These are phyloP conservation scores for Cichladusa arquata DNA, from an alignment of 2,113 vertebrate species.

Conservation along the genomic window DNA sequence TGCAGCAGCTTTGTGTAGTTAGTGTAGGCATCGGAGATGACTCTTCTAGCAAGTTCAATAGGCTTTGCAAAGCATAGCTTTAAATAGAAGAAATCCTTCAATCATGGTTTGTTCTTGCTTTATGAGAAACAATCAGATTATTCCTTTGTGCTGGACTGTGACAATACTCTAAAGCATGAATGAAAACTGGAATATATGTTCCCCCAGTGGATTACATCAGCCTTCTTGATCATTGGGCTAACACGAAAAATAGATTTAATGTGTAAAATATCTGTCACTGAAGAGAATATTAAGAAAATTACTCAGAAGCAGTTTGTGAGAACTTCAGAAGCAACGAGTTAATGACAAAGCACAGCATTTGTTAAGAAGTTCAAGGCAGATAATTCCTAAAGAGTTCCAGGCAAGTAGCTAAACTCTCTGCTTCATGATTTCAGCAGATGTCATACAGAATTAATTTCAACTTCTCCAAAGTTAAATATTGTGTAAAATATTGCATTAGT, in stretches of 20 bases:
- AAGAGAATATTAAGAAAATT: constrained; percentile 1
- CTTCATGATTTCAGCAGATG: not conserved
- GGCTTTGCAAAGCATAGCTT: constrained; percentile 23
- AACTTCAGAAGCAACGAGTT: not conserved
- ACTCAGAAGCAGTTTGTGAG: not conserved
- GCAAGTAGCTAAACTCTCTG: not conserved
- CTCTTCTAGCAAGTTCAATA: constrained; percentile 11
- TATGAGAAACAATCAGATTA: constrained; percentile 49
- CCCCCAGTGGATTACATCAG: constrained; percentile 59
- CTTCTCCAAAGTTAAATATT: not conserved
- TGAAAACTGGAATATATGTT: constrained; percentile 49
- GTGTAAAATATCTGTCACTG: not conserved
- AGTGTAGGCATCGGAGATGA: constrained; percentile 1
- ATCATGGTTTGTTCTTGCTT: constrained; percentile 20
- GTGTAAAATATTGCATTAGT: not conserved
- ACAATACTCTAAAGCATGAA: constrained; percentile 55
- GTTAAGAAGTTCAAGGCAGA: not conserved
- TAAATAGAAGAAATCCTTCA: constrained; percentile 50
- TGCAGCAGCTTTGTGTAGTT: constrained; percentile 17
- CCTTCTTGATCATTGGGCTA: constrained; percentile 20
- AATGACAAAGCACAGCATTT: not conserved
- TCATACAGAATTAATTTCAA: not conserved
- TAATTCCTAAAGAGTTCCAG: not conserved
- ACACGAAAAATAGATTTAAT: constrained; percentile 37
- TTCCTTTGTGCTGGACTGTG: constrained; percentile 1